These are phyloP conservation scores for Tenualosa thibaudeaui DNA, from an alignment of 2,797 vertebrate genomes.

Conservation along the genomic window DNA sequence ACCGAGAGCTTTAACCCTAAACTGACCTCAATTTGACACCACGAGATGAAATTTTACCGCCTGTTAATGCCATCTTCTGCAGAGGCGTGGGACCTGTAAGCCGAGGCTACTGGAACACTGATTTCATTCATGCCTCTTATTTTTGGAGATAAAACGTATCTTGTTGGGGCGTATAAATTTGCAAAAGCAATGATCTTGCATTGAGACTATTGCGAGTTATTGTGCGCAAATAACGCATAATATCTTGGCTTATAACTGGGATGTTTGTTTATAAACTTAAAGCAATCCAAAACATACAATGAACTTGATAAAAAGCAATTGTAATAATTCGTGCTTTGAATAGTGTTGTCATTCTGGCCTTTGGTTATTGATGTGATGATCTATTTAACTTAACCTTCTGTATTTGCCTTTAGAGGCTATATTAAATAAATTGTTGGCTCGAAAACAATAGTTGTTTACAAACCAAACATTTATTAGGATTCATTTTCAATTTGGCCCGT, in stretches of 20 bases:
- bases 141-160: neutral
- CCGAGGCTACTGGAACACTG: conserved; percentile 71
- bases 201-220: neutral
- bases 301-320: neutral
- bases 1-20: conserved; percentile 97
- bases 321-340: neutral
- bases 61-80: conserved; percentile 92
- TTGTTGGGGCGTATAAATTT: neutral
- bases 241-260: neutral
- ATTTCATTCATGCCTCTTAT: conserved; percentile 63
- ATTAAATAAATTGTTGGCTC: neutral
- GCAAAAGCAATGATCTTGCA: neutral
- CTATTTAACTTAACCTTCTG: neutral
- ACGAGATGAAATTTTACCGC: conserved; percentile 95
- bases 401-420: neutral
- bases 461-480: conserved; percentile 16
- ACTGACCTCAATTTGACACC: conserved; percentile 99
- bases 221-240: neutral
- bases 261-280: neutral
- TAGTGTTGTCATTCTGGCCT: conserved; percentile 7
- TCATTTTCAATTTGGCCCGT: conserved; percentile 7
- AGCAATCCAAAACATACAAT: neutral
- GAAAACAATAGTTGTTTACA: conserved; percentile 22
- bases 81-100: conserved; percentile 69
- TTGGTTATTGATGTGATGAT: neutral